Conservation (phyloP, 2,797 vertebrate species). For the Lithobates pipiens region DNA sequence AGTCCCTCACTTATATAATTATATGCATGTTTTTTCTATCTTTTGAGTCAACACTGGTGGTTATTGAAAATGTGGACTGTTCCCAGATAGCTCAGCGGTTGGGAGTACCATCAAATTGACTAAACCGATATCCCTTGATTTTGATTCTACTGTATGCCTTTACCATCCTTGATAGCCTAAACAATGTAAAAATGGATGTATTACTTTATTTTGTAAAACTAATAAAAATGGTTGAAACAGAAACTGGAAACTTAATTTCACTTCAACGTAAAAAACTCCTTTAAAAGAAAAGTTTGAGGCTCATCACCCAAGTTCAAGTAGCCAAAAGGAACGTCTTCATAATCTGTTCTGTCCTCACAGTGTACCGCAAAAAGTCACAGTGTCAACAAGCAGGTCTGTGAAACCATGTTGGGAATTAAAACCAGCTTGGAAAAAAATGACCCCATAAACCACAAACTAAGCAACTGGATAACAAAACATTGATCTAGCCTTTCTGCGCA, state of each 20-base stretch:
- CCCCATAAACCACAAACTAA: conserved; percentile 54
- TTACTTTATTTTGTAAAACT: too few species aligned
- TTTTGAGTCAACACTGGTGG: too few species aligned
- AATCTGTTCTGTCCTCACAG: not conserved
- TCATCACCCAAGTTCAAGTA: not conserved
- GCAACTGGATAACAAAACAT: conserved; percentile 7
- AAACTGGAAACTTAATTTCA: not conserved
- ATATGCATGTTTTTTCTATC: too few species aligned
- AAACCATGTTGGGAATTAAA: conserved; percentile 1
- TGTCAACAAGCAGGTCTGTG: not conserved
- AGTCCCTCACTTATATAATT: too few species aligned
- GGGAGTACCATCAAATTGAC: too few species aligned
- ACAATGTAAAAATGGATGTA: too few species aligned
- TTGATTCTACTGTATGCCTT: too few species aligned
- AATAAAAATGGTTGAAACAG: too few species aligned
- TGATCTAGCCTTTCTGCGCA: conserved; percentile 58
- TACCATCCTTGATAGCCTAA: too few species aligned
- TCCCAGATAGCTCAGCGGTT: too few species aligned
- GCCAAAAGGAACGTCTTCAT: not conserved
- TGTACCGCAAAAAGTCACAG: not conserved
- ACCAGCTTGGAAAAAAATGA: not conserved
- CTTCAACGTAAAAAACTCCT: not conserved
- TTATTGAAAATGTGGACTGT: too few species aligned
- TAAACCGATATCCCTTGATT: too few species aligned
- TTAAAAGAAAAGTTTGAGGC: not conserved